phyloP scores from a whole-genome alignment of 2,113 vertebrate genomes.

The Entelurus aequoreus region DNA sequence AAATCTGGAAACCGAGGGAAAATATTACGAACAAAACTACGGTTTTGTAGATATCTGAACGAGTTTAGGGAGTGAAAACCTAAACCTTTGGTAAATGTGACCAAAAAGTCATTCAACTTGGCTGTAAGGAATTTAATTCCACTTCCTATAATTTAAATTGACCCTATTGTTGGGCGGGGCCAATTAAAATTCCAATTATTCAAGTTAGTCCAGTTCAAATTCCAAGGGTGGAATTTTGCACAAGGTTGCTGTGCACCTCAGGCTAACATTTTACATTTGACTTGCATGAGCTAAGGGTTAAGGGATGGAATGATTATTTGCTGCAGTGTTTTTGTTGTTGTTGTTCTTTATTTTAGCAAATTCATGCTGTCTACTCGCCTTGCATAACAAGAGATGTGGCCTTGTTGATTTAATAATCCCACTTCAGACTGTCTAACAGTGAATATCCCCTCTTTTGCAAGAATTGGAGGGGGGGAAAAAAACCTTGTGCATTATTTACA shows the following conservation, averaged over 20 bases:
- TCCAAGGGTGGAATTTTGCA: no score
- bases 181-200: no score
- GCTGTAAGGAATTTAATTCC: no score
- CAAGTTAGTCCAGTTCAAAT: no score
- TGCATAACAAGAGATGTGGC: conserved; percentile 20
- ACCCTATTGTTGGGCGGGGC: no score
- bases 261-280: conserved; percentile 21
- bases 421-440: conserved; percentile 50
- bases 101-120: no score
- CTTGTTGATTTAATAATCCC: conserved; percentile 55
- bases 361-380: conserved; percentile 2
- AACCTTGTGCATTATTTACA: conserved; percentile 74
- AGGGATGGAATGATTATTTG: conserved; percentile 5
- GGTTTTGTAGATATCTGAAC: no score
- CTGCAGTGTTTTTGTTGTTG: background rate
- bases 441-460: conserved; percentile 40
- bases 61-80: no score
- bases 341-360: conserved; percentile 21
- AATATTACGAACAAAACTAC: no score
- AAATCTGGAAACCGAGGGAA: no score
- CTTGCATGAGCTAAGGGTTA: conserved; percentile 7
- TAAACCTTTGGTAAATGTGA: no score
- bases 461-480: conserved; percentile 50
- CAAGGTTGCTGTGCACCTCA: background rate
- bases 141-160: no score